phyloP scores from a whole-genome alignment of 2,113 vertebrate species.

The Regulus satrapa region DNA sequence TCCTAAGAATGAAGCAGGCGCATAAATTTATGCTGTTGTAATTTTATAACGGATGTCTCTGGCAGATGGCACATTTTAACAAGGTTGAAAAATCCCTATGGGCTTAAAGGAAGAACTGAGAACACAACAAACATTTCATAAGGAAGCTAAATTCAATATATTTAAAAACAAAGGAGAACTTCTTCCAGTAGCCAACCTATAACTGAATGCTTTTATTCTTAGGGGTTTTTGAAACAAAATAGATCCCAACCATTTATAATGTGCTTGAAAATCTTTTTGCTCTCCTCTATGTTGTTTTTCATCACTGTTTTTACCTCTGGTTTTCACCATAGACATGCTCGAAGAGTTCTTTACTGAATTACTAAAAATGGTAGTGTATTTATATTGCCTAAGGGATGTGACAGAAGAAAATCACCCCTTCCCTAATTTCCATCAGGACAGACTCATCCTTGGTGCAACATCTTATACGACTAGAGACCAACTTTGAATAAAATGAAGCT shows the following conservation, averaged over 20 bases:
- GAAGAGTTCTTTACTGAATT: background rate
- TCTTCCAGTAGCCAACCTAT: background rate
- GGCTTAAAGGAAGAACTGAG: background rate
- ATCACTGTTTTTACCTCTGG: background rate
- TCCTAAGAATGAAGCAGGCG: background rate
- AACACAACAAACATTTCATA: background rate
- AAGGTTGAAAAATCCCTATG: background rate
- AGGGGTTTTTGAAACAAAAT: background rate
- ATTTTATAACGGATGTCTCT: conserved; percentile 8
- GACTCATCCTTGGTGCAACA: background rate
- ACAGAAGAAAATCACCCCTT: background rate
- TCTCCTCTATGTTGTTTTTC: background rate
- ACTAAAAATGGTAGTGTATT: background rate
- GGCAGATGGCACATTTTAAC: conserved; percentile 36
- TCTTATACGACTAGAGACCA: background rate
- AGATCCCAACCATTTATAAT: background rate
- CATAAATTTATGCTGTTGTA: background rate
- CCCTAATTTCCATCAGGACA: background rate
- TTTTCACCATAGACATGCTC: background rate
- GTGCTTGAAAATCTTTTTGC: background rate
- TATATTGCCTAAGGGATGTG: background rate
- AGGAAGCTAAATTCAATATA: background rate
- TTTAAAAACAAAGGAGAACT: background rate
- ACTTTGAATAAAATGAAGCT: background rate
- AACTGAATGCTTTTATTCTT: background rate